These are phyloP conservation scores for Corbicula japonica DNA, from an alignment of 2,888 invertebrate species.

Conservation along the genomic window DNA sequence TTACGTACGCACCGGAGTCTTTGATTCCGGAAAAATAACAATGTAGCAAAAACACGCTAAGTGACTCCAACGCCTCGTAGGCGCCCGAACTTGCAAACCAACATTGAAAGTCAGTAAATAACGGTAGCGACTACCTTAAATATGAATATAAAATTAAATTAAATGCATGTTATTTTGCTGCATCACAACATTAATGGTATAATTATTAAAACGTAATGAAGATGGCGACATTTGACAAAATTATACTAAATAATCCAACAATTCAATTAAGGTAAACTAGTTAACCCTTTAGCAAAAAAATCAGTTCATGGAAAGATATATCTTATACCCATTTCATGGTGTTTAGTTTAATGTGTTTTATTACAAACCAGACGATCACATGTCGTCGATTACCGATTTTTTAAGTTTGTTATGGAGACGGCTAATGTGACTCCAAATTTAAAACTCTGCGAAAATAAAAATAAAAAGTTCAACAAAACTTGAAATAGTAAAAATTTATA, in stretches of 20 bases:
- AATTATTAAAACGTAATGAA: slow-evolving; percentile 22
- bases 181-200: slow-evolving; percentile 3
- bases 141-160: slow-evolving; percentile 15
- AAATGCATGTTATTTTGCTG: slow-evolving; percentile 18
- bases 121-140: slow-evolving; percentile 17
- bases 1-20: slow-evolving; percentile 23
- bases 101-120: slow-evolving; percentile 19
- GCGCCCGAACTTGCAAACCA: slow-evolving; percentile 24
- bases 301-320: slow-evolving; percentile 23
- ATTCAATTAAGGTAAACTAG: slow-evolving; percentile 41
- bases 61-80: slow-evolving; percentile 12
- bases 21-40: slow-evolving; percentile 28
- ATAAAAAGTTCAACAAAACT: no score
- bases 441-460: no score
- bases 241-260: slow-evolving; percentile 29
- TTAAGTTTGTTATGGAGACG: no score
- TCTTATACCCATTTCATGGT: slow-evolving; percentile 16
- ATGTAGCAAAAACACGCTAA: slow-evolving; percentile 29
- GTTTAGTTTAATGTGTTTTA: no score
- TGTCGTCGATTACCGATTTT: no score
- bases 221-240: slow-evolving; percentile 28
- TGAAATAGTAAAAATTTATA: no score
- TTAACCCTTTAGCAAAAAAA: slow-evolving; percentile 23
- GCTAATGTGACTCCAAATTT: no score
- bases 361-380: no score